Percentiles rank a stretch among this genome's conserved stretches.
These are phyloP conservation scores for Apodemus sylvaticus DNA, from an alignment of 2,113 vertebrate genomes.

Conservation along the genomic window DNA sequence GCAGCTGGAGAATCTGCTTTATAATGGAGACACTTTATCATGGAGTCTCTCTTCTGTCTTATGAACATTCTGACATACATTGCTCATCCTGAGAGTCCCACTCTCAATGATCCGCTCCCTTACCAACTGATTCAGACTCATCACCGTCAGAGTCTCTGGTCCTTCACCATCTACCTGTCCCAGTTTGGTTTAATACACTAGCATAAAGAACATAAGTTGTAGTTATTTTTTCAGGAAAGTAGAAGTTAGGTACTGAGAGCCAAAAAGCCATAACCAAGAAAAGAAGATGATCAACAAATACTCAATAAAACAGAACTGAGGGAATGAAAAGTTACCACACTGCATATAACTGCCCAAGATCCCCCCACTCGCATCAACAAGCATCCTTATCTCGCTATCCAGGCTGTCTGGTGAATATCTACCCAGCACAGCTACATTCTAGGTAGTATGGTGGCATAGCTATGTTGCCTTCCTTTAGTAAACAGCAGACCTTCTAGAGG, in stretches of 20 bases:
- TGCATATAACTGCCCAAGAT: too few species aligned
- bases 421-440: not conserved
- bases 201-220: not conserved
- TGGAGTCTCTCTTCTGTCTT: not conserved
- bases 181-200: not conserved
- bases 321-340: too few species aligned
- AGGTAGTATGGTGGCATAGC: not conserved
- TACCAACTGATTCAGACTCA: not conserved
- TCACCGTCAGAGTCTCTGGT: not conserved
- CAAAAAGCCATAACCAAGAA: not conserved
- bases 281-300: not conserved
- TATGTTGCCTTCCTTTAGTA: not conserved
- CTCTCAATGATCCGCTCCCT: not conserved
- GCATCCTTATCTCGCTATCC: not conserved
- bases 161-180: not conserved
- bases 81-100: not conserved
- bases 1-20: not conserved
- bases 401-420: too few species aligned
- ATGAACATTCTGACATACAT: not conserved
- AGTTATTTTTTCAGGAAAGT: not conserved
- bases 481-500: not conserved
- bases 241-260: not conserved
- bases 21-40: too few species aligned
- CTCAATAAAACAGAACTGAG: too few species aligned
- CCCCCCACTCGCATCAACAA: not conserved